Base-by-base conservation (phyloP, 2,113 vertebrate species). In the Hucho hucho region DNA sequence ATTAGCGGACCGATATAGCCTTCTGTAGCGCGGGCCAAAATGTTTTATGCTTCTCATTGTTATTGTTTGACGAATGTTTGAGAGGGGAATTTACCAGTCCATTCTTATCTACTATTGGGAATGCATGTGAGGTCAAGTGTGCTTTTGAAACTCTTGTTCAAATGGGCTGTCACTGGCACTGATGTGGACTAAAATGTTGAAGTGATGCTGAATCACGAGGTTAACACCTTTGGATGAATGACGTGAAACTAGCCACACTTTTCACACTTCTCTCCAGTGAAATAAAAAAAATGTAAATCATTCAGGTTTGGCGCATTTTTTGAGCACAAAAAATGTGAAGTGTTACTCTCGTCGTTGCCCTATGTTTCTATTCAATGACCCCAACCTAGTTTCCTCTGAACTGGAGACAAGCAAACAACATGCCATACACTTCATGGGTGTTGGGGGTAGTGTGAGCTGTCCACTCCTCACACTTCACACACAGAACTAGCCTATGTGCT, bases 241-340 rank as follows among this genome's bases (percentile, higher is more conserved):
- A 73, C 32, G 58, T 5, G 7, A 11, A 3, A 63, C 4, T 11
- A 3, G n/a, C 61, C 80, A 81, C 89, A 58, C 72, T 76, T 88
- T 89, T 91, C 88, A 86, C 90, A 90, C 89, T 84, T 76, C 32
- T 47, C 24, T 72, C 67, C 61, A 69, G 70, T 74, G 76, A 28
- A 69, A 83, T 74, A 72, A 75, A 56, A 80, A 77, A 68, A 83
- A 37, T 76, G 77, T 59, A 81, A 79, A 86, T 64, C 64, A 6
- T 53, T 46, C 74, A 22, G 7, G 59, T 63, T n/a, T 1, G 59
- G 20, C 59, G 6, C 32, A 63, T n/a, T 63, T 9, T 14, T 65
- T 65, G 11, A 26, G 64, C 13, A 20, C 3, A 9, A 22, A 22
- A 9, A 25, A 25, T 13, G 0, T n/a, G 2, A 63, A 63, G 9